A percentile compares a stretch with the other conserved stretches of the same genome.
Conservation (phyloP, 2,888 invertebrate species). For the Hemithea aestivaria region DNA sequence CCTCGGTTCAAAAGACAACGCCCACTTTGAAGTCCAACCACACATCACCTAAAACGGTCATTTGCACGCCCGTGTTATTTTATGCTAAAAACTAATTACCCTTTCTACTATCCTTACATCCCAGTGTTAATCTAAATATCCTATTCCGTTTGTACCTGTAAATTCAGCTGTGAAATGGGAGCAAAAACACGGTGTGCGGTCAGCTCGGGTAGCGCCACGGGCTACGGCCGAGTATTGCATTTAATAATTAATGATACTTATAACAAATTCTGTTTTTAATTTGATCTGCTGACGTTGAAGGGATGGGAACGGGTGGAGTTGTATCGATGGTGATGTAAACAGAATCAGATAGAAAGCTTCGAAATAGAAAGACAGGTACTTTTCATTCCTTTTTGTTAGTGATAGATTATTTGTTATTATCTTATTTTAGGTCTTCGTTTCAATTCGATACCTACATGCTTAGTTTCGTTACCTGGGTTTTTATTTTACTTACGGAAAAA, state of each 20-base stretch:
- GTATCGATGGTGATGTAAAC: slow-evolving; percentile 20
- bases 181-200: slow-evolving; percentile 65
- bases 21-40: slow-evolving; percentile 9
- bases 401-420: too few species aligned
- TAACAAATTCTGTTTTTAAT: slow-evolving; percentile 77
- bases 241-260: slow-evolving; percentile 71
- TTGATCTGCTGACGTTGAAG: slow-evolving; percentile 52
- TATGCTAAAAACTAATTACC: slow-evolving; percentile 49
- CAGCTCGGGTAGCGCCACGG: slow-evolving; percentile 36
- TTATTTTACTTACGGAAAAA: too few species aligned
- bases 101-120: slow-evolving; percentile 36
- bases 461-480: too few species aligned
- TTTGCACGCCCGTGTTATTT: slow-evolving; percentile 32
- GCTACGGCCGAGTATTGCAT: slow-evolving; percentile 48
- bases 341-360: not conserved
- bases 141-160: slow-evolving; percentile 65
- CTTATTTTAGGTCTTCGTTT: too few species aligned
- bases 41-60: slow-evolving; percentile 12
- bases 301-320: slow-evolving; percentile 21
- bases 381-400: too few species aligned
- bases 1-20: slow-evolving; percentile 2
- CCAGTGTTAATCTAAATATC: slow-evolving; percentile 67
- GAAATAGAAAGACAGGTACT: too few species aligned
- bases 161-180: slow-evolving; percentile 54
- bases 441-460: too few species aligned